Evolutionary conservation across 2,888 invertebrate genomes (phyloP).

Genomic region (Lepidochitona cinerea): DNA sequence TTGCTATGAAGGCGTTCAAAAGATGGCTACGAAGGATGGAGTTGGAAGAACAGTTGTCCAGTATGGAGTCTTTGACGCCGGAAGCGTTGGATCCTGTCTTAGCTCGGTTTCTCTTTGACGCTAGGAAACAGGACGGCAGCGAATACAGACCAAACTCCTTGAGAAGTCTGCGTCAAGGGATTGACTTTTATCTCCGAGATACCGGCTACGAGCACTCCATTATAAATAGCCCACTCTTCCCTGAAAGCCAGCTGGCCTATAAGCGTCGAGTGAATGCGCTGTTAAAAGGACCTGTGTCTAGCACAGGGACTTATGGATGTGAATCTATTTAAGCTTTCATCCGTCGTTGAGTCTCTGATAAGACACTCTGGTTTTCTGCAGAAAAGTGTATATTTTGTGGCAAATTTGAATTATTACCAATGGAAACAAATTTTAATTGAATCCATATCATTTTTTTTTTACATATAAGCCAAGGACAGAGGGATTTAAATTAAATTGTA

Average conservation of each 20-base stretch:
- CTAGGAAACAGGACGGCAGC: neutral
- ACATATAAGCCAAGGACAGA: too few relatives aligned
- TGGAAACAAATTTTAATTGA: too few relatives aligned
- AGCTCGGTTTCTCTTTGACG: neutral
- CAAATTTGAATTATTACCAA: too few relatives aligned
- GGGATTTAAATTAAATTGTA: too few relatives aligned
- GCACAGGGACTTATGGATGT: too few relatives aligned
- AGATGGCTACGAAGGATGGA: neutral
- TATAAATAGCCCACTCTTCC: neutral
- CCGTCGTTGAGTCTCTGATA: too few relatives aligned
- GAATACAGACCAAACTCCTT: neutral
- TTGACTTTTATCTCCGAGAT: neutral
- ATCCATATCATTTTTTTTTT: too few relatives aligned
- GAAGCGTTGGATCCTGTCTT: neutral
- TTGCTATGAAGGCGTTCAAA: neutral
- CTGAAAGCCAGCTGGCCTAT: neutral
- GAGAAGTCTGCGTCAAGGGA: neutral
- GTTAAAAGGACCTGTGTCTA: too few relatives aligned
- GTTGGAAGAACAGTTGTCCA: neutral
- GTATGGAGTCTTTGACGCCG: neutral
- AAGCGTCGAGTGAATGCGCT: neutral
- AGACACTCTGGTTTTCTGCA: too few relatives aligned
- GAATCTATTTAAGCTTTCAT: too few relatives aligned
- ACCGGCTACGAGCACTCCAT: neutral
- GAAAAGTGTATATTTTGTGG: too few relatives aligned